phyloP scores from a whole-genome alignment of 2,113 vertebrate genomes.

The Nycticorax nycticorax region DNA sequence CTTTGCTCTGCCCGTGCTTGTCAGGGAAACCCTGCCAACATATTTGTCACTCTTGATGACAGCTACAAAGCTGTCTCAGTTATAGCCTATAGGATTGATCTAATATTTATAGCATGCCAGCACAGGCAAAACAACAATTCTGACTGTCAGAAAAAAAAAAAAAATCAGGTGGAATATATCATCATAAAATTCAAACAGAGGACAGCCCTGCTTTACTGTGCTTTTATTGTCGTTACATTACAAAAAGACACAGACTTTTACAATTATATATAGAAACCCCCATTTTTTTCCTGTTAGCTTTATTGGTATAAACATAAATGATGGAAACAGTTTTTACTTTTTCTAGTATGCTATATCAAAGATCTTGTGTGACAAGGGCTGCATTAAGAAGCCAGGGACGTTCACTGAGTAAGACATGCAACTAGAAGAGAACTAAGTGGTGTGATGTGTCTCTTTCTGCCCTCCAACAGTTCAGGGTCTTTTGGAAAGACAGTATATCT shows the following conservation, averaged over 20 bases:
- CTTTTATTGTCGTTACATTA: not conserved
- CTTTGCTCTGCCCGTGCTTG: not conserved
- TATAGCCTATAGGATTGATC: slow-evolving; percentile 22
- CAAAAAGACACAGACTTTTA: not conserved
- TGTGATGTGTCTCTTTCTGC: not conserved
- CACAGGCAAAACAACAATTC: slow-evolving; percentile 52
- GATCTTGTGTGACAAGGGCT: not conserved
- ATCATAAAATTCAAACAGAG: not conserved
- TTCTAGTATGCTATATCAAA: not conserved
- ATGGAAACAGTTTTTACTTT: not conserved
- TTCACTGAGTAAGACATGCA: not conserved
- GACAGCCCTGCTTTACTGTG: not conserved
- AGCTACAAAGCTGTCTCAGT: slow-evolving; percentile 15
- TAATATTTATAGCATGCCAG: slow-evolving; percentile 27
- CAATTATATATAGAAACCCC: not conserved
- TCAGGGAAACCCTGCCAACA: not conserved
- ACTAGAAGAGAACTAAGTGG: not conserved
- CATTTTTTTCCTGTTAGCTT: not conserved
- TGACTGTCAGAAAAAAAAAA: not conserved
- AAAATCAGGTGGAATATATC: not conserved
- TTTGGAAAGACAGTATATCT: not conserved
- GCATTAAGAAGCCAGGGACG: not conserved
- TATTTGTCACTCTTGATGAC: slow-evolving; percentile 23
- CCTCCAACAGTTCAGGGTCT: not conserved
- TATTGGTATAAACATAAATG: not conserved